A percentile compares a stretch with the other conserved stretches of the same genome.
phyloP scores from a whole-genome alignment of 1,140 invertebrate genomes.

The Nylanderia fulva region DNA sequence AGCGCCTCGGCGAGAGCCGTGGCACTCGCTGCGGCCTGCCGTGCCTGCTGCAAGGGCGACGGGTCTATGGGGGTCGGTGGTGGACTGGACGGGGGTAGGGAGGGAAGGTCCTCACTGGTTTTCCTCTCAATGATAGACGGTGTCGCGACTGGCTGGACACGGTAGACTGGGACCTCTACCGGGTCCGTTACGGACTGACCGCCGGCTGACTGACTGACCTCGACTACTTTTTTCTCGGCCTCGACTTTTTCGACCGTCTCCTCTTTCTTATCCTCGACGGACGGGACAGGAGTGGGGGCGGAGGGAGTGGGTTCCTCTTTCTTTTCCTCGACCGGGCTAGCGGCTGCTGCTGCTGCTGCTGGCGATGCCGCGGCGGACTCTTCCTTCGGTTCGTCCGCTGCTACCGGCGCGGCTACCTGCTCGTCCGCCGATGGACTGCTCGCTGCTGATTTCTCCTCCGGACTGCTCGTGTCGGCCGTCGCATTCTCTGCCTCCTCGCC shows the following conservation, averaged over 20 bases:
- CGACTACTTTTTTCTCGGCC: slow-evolving; percentile 80
- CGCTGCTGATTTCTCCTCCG: slow-evolving; percentile 80
- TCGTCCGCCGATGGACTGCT: slow-evolving; percentile 81
- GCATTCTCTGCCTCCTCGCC: slow-evolving; percentile 81
- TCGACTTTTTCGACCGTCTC: slow-evolving; percentile 76
- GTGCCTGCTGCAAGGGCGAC: slow-evolving; percentile 83
- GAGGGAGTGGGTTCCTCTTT: slow-evolving; percentile 75
- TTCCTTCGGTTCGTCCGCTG: slow-evolving; percentile 70
- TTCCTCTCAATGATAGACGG: slow-evolving; percentile 85
- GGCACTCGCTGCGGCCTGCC: slow-evolving; percentile 81
- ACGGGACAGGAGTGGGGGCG: slow-evolving; percentile 74
- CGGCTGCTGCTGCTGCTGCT: slow-evolving; percentile 46
- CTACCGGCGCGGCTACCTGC: slow-evolving; percentile 65
- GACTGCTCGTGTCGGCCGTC: slow-evolving; percentile 67
- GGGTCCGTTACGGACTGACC: slow-evolving; percentile 68
- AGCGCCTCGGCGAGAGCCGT: slow-evolving; percentile 80
- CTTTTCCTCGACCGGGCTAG: slow-evolving; percentile 72
- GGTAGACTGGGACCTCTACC: slow-evolving; percentile 70
- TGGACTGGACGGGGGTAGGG: slow-evolving; percentile 83
- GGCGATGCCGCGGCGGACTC: slow-evolving; percentile 60
- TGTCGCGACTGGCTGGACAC: slow-evolving; percentile 75
- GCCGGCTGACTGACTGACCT: slow-evolving; percentile 83
- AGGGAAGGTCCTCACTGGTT: slow-evolving; percentile 84
- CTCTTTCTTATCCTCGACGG: slow-evolving; percentile 75
- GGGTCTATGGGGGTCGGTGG: slow-evolving; percentile 84